Base-by-base conservation (phyloP, 1,140 invertebrate genomes). In the Monomorium pharaonis region DNA sequence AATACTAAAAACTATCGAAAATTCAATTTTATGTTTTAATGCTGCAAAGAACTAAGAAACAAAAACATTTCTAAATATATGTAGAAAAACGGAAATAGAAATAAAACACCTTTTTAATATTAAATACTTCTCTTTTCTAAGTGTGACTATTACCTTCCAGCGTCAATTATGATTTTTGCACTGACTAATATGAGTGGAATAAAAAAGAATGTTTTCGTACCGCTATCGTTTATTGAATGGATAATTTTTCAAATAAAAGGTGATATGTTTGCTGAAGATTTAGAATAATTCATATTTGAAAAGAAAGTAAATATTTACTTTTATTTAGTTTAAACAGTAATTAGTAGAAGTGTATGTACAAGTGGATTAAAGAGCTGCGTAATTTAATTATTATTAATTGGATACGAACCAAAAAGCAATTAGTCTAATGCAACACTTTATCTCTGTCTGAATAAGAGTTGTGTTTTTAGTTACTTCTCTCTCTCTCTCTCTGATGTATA, bases 401-500 rank as follows among this genome's bases (percentile, higher is more conserved):
- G 18, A 56, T 9, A 14, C 37, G 16, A 56, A 69, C 4, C 21
- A 54, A 54, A 80, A 56, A 70, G 49, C 54, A 70, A 80, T 80
- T 80, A 80, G 51, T 78, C 24, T 80, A 70, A 81, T 81, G 49
- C 33, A 49, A 6, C 24, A n/a, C 21, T 81, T 70, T 56, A 37
- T 81, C 49, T 30, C 18, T 70, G n/a, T 54, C 30, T 51, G 9
- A 21, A 44, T 56, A 81, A n/a, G 1, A 44, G 33, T 54, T n/a
- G 3, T 54, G 18, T 16, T 81, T 37, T 30, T 21, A 21, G 30
- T 54, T 12, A n/a, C 24, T 58, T 24, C 21, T n/a, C n/a, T n/a
- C n/a, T n/a, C n/a, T n/a, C n/a, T n/a, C n/a, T n/a, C n/a, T 74
- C n/a, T 63, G 54, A 76, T 76, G 30, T 51, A n/a, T 14, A 21